A percentile compares a stretch with the other conserved stretches of the same genome.
Evolutionary conservation across 2,113 vertebrate genomes (phyloP).

Genomic region (Pseudorasbora parva): DNA sequence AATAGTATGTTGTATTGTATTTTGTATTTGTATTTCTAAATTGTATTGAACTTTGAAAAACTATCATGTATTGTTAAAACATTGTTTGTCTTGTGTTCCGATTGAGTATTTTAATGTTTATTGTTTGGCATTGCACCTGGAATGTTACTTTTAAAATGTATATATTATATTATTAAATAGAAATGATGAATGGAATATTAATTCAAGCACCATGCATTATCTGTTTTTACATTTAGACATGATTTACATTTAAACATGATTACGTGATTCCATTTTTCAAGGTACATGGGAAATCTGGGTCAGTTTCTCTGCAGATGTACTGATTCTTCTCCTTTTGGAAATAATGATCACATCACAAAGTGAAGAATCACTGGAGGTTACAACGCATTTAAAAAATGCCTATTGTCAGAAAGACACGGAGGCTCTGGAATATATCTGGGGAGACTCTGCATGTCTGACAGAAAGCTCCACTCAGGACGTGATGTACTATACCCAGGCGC

Average conservation of each 20-base stretch:
- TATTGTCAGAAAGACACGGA: neutral
- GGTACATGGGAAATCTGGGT: conserved; percentile 16
- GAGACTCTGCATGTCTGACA: conserved; percentile 3
- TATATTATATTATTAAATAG: no score
- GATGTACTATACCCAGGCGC: neutral
- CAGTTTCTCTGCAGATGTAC: conserved; percentile 27
- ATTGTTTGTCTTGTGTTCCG: no score
- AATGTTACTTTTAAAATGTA: neutral
- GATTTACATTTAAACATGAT: conserved; percentile 6
- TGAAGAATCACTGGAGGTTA: conserved; percentile 17
- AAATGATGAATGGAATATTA: no score
- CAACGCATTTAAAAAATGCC: conserved; percentile 1
- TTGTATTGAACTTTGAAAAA: no score
- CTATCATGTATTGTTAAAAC: no score
- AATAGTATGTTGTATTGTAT: no score
- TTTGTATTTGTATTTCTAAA: no score
- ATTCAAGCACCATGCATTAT: neutral
- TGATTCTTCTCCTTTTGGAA: conserved; percentile 47
- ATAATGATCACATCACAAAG: conserved; percentile 36
- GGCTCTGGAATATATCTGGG: conserved; percentile 12
- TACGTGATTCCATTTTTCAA: conserved; percentile 34
- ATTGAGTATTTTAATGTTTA: neutral
- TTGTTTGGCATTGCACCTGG: neutral
- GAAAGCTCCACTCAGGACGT: conserved; percentile 15
- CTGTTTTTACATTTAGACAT: neutral